Conservation (phyloP, 2,888 invertebrate species). For the Drosophila phalerata region DNA sequence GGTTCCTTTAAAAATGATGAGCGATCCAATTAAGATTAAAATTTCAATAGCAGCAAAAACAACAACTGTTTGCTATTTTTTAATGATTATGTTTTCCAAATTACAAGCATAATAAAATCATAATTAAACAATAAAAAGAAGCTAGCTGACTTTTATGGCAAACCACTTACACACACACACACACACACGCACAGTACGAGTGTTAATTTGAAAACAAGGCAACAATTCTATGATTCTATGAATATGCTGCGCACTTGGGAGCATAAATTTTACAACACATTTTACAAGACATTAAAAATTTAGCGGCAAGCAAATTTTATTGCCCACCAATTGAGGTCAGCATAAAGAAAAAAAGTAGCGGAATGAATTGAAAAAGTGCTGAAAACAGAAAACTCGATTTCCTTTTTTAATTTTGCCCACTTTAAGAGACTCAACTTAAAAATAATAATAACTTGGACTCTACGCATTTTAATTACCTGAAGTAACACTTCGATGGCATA, state of each 20-base stretch:
- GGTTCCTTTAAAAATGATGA: slow-evolving; percentile 9
- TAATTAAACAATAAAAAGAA: slow-evolving; percentile 67
- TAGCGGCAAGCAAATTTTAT: slow-evolving; percentile 58
- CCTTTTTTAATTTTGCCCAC: not conserved
- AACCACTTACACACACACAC: slow-evolving; percentile 32
- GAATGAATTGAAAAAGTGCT: slow-evolving; percentile 18
- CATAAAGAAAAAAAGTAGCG: slow-evolving; percentile 40
- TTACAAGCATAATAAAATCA: slow-evolving; percentile 63
- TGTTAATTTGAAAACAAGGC: slow-evolving; percentile 57
- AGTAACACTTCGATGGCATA: slow-evolving; percentile 14
- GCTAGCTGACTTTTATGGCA: slow-evolving; percentile 39
- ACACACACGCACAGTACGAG: not conserved
- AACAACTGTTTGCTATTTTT: slow-evolving; percentile 32
- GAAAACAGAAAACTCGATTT: slow-evolving; percentile 12
- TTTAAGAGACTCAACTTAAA: not conserved
- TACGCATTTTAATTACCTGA: slow-evolving; percentile 36
- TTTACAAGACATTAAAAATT: slow-evolving; percentile 56
- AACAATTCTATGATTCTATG: slow-evolving; percentile 46
- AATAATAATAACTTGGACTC: slow-evolving; percentile 12
- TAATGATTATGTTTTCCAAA: slow-evolving; percentile 58
- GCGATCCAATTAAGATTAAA: slow-evolving; percentile 48
- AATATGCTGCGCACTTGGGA: slow-evolving; percentile 49
- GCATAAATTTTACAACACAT: slow-evolving; percentile 64
- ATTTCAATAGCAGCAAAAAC: slow-evolving; percentile 25
- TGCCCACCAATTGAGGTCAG: slow-evolving; percentile 67